phyloP scores from a whole-genome alignment of 2,888 invertebrate genomes.

The Epinotia nisella region DNA sequence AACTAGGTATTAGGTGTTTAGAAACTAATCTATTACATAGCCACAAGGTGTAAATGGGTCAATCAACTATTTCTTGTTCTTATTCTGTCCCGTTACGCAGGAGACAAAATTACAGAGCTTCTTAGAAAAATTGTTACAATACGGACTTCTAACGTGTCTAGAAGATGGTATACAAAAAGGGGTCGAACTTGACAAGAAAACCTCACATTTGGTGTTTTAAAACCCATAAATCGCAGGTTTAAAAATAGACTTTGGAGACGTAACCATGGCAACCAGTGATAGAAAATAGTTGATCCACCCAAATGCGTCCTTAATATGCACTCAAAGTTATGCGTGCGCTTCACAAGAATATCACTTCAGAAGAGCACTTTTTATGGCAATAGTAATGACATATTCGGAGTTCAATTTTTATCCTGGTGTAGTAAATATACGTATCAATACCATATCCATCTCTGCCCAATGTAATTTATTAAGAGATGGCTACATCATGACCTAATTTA shows the following conservation, averaged over 20 bases:
- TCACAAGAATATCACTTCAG: not conserved
- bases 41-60: not conserved
- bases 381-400: not conserved
- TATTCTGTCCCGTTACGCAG: too few relatives aligned
- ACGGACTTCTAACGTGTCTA: too few relatives aligned
- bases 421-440: not conserved
- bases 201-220: too few relatives aligned
- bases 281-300: too few relatives aligned
- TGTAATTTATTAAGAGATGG: not conserved
- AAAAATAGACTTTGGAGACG: too few relatives aligned
- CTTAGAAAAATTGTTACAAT: too few relatives aligned
- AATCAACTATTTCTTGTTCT: too few relatives aligned
- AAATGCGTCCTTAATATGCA: not conserved
- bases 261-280: too few relatives aligned
- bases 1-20: not conserved
- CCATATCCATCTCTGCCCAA: not conserved
- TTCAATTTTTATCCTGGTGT: not conserved
- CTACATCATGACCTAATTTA: not conserved
- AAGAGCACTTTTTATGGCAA: not conserved
- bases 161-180: too few relatives aligned
- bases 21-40: not conserved
- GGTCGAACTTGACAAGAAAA: too few relatives aligned
- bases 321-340: not conserved
- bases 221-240: too few relatives aligned
- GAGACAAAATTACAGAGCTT: too few relatives aligned